Percentiles rank a stretch among this genome's conserved stretches.
Evolutionary conservation across 2,113 vertebrate species (phyloP).

Genomic region (Ariopsis seemanni): DNA sequence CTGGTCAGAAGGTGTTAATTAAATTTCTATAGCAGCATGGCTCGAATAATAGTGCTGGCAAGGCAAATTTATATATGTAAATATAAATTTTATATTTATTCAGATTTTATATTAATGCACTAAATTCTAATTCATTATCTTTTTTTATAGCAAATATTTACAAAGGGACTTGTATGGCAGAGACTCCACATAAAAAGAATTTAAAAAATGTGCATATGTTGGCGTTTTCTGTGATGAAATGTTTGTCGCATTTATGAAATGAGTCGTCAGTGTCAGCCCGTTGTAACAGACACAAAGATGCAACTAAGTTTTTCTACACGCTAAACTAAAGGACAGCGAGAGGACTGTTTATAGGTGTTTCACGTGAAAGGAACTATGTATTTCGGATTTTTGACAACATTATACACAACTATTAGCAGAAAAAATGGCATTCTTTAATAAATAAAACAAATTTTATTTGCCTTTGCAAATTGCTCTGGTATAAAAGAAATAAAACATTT

Average conservation of each 20-base stretch:
- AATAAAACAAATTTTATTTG: not conserved
- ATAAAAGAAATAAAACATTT: not conserved
- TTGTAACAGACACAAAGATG: not conserved
- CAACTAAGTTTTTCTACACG: not conserved
- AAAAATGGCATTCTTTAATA: not conserved
- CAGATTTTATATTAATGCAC: not conserved
- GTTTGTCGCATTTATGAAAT: not conserved
- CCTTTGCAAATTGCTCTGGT: not conserved
- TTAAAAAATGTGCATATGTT: not conserved
- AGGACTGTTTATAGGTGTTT: not conserved
- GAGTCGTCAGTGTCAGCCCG: too few species aligned
- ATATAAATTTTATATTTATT: too few species aligned
- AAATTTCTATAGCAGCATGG: not conserved
- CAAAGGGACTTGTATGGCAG: not conserved
- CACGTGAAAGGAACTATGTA: not conserved
- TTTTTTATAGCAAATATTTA: not conserved
- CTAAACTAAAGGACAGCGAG: not conserved
- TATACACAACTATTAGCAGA: not conserved
- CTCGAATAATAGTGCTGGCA: not conserved
- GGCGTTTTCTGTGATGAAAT: not conserved
- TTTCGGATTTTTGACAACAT: not conserved
- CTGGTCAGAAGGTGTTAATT: not conserved
- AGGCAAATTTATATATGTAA: not conserved
- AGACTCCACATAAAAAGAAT: not conserved
- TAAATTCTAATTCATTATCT: not conserved